Percentiles rank a stretch among this genome's conserved stretches.
Evolutionary conservation across 1,140 invertebrate genomes (phyloP).

Genomic region (Arctopsyche grandis): DNA sequence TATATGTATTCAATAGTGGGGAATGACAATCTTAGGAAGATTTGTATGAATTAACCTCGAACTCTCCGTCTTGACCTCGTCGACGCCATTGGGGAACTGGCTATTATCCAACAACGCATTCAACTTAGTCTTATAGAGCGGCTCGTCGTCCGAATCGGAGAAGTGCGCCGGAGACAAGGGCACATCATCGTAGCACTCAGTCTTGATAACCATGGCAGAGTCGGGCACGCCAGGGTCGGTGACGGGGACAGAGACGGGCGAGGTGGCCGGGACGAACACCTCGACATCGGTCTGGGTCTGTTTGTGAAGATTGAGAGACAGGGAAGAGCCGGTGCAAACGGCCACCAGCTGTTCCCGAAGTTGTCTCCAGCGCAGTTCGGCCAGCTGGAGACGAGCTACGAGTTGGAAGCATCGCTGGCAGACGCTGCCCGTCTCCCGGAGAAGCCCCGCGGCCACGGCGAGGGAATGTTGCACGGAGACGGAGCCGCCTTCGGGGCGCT

Average conservation of each 20-base stretch:
- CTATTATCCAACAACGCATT: slow-evolving; percentile 6
- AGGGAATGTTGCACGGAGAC: background rate
- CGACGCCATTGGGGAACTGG: background rate
- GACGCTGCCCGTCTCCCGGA: background rate
- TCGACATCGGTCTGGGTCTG: background rate
- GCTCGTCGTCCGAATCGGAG: slow-evolving; percentile 63
- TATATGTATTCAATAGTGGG: no score
- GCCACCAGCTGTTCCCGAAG: background rate
- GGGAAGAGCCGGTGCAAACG: background rate
- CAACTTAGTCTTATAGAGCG: slow-evolving; percentile 57
- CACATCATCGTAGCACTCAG: background rate
- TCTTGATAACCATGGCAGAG: background rate
- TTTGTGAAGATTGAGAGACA: background rate
- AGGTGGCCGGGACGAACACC: no score
- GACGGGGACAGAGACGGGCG: background rate
- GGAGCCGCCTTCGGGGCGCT: background rate
- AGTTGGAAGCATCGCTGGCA: slow-evolving; percentile 4
- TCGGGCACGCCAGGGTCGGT: background rate
- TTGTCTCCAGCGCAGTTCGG: background rate
- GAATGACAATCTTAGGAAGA: no score
- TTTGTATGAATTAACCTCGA: background rate
- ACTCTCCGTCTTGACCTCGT: background rate
- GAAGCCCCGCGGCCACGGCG: background rate
- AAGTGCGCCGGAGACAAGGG: slow-evolving; percentile 7
- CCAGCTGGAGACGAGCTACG: background rate